Percentiles rank a stretch among this genome's conserved stretches.
phyloP scores from a whole-genome alignment of 2,888 invertebrate species.

The Ectemnius cavifrons region DNA sequence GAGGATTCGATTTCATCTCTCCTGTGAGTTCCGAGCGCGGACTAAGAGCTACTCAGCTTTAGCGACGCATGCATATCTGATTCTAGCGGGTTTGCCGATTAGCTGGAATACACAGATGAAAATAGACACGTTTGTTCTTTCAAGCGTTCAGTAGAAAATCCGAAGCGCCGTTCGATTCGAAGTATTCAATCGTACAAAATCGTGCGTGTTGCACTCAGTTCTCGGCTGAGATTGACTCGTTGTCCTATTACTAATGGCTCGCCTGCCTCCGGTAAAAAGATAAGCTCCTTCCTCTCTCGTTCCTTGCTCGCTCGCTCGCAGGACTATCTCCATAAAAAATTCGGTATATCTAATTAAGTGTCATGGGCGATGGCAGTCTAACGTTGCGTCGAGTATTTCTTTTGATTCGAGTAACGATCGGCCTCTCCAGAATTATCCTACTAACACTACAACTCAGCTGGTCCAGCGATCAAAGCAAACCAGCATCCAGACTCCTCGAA shows the following conservation, averaged over 20 bases:
- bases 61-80: too few relatives aligned
- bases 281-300: slow-evolving; percentile 34
- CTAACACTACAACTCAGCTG: neutral
- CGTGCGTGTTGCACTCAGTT: too few relatives aligned
- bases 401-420: slow-evolving; percentile 26
- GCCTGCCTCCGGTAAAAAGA: slow-evolving; percentile 38
- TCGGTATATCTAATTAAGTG: slow-evolving; percentile 54
- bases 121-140: too few relatives aligned
- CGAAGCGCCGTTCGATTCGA: too few relatives aligned
- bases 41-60: too few relatives aligned
- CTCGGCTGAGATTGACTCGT: too few relatives aligned
- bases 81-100: too few relatives aligned
- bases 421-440: slow-evolving; percentile 1
- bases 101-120: too few relatives aligned
- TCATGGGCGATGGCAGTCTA: slow-evolving; percentile 57
- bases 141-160: too few relatives aligned
- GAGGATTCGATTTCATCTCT: too few relatives aligned
- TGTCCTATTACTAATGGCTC: neutral
- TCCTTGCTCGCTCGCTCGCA: too few relatives aligned
- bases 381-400: slow-evolving; percentile 29
- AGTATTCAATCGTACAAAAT: slow-evolving; percentile 1
- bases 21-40: too few relatives aligned
- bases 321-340: slow-evolving; percentile 45
- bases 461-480: neutral
- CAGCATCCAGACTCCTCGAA: slow-evolving; percentile 3